These are phyloP conservation scores for Amniataba percoides DNA, from an alignment of 2,797 vertebrate species.

Conservation along the genomic window DNA sequence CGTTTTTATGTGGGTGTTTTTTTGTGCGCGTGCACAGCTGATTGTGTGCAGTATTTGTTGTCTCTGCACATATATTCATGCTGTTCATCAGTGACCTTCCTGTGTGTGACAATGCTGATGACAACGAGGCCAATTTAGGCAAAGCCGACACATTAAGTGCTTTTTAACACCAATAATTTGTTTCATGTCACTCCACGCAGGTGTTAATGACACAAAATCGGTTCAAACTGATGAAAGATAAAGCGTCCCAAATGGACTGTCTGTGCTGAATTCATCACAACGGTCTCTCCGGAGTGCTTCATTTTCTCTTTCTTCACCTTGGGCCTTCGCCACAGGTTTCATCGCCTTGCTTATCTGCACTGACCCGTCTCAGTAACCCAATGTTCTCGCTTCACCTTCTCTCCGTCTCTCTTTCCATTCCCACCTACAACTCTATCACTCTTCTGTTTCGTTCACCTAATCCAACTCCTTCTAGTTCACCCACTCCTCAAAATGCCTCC, in stretches of 20 bases:
- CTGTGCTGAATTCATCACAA: slow-evolving; percentile 5
- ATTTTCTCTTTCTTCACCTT: slow-evolving; percentile 14
- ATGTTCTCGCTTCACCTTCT: slow-evolving; percentile 37
- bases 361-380: slow-evolving; percentile 54
- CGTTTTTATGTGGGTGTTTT: background rate
- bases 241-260: background rate
- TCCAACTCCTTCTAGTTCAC: slow-evolving; percentile 14
- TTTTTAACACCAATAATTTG: slow-evolving; percentile 12
- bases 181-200: background rate
- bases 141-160: background rate
- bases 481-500: slow-evolving; percentile 2
- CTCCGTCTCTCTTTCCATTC: slow-evolving; percentile 23
- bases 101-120: background rate
- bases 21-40: background rate
- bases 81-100: background rate
- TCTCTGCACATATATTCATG: background rate
- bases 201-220: background rate
- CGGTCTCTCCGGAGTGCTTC: background rate
- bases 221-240: slow-evolving; percentile 1
- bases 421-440: slow-evolving; percentile 13
- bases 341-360: slow-evolving; percentile 32
- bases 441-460: slow-evolving; percentile 27
- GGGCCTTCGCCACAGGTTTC: slow-evolving; percentile 37
- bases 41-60: background rate
- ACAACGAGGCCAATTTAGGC: background rate